A percentile compares a stretch with the other conserved stretches of the same genome.
phyloP scores from a whole-genome alignment of 2,797 vertebrate species.

The Chaetophractus vellerosus region DNA sequence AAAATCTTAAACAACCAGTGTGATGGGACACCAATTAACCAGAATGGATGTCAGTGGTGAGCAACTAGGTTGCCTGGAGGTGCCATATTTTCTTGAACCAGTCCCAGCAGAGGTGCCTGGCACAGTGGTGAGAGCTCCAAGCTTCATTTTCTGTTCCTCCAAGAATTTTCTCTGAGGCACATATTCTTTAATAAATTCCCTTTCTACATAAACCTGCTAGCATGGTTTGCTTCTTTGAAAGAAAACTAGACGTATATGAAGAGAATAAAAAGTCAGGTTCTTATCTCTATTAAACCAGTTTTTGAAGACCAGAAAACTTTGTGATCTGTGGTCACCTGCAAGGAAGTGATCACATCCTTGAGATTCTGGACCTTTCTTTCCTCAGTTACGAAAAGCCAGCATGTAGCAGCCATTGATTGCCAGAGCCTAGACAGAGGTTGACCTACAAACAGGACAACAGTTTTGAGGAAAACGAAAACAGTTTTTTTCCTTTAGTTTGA shows the following conservation, averaged over 20 bases:
- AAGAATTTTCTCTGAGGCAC: background rate
- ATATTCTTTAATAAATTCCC: slow-evolving; percentile 1
- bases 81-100: background rate
- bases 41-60: background rate
- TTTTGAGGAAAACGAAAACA: slow-evolving; percentile 67
- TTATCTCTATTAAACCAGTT: slow-evolving; percentile 60
- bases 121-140: background rate
- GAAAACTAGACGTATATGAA: background rate
- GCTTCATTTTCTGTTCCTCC: background rate
- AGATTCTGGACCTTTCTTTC: slow-evolving; percentile 68
- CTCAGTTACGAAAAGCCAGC: slow-evolving; percentile 64
- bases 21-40: background rate
- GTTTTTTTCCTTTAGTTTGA: slow-evolving; percentile 62
- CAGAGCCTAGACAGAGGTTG: slow-evolving; percentile 66
- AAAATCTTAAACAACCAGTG: background rate
- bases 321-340: slow-evolving; percentile 58
- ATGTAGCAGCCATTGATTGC: slow-evolving; percentile 72
- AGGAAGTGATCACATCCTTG: slow-evolving; percentile 75
- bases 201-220: slow-evolving; percentile 3
- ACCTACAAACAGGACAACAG: slow-evolving; percentile 37
- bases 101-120: background rate
- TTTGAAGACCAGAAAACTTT: slow-evolving; percentile 23
- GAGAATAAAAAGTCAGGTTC: slow-evolving; percentile 6
- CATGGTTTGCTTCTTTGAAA: background rate
- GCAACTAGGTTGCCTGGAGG: background rate